Evolutionary conservation across 2,888 invertebrate genomes (phyloP).

Genomic region (Drosophila aldrichi): DNA sequence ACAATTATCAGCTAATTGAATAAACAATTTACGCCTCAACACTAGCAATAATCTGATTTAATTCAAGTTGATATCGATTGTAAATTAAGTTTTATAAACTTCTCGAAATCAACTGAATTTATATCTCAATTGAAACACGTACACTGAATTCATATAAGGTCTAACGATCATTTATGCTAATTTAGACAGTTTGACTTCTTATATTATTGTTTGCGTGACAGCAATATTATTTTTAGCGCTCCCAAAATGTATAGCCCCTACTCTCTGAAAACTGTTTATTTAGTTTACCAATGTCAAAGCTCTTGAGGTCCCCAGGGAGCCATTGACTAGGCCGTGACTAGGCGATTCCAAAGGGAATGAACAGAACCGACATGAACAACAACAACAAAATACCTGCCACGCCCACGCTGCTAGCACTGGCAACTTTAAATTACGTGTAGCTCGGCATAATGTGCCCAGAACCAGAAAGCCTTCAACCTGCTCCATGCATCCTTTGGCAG

Average conservation of each 20-base stretch:
- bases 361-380: slow-evolving; percentile 32
- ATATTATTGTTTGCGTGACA: slow-evolving; percentile 10
- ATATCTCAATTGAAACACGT: background rate
- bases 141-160: background rate
- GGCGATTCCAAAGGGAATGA: slow-evolving; percentile 31
- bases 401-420: slow-evolving; percentile 36
- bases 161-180: background rate
- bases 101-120: background rate
- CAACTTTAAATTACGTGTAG: slow-evolving; percentile 53
- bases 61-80: background rate
- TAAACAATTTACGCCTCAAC: background rate
- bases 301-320: slow-evolving; percentile 29
- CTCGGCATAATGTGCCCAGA: slow-evolving; percentile 13
- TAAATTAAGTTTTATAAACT: background rate
- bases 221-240: slow-evolving; percentile 6
- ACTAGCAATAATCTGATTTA: background rate
- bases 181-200: background rate
- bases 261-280: slow-evolving; percentile 21
- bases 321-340: slow-evolving; percentile 30
- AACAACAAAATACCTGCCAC: slow-evolving; percentile 41
- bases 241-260: slow-evolving; percentile 12
- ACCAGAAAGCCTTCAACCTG: slow-evolving; percentile 13
- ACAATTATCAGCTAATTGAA: slow-evolving; percentile 2
- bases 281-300: slow-evolving; percentile 17
- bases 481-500: slow-evolving; percentile 45